phyloP scores from a whole-genome alignment of 2,113 vertebrate species.

The Dasyprocta punctata region DNA sequence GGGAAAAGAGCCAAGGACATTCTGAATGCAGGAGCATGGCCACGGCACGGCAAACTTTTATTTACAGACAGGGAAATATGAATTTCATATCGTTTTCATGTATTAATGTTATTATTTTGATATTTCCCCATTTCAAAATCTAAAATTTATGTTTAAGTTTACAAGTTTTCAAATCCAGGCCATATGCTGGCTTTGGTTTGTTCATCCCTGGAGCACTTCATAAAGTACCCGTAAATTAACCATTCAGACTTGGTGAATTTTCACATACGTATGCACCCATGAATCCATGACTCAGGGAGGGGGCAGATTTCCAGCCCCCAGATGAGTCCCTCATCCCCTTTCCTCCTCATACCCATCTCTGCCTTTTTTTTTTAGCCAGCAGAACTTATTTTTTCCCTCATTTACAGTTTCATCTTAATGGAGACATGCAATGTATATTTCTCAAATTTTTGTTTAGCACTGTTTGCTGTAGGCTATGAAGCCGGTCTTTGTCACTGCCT shows the following conservation, averaged over 20 bases:
- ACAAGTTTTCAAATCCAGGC: background rate
- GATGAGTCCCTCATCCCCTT: background rate
- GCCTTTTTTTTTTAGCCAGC: too few species aligned
- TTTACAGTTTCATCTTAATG: background rate
- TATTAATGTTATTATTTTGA: background rate
- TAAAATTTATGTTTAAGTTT: background rate
- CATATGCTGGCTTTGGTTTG: background rate
- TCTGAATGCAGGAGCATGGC: background rate
- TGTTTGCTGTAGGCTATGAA: background rate
- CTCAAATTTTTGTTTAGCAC: background rate
- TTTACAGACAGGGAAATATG: background rate
- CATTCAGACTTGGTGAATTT: background rate
- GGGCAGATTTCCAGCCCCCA: background rate
- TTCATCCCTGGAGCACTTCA: background rate
- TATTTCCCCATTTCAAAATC: background rate
- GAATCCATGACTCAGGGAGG: background rate
- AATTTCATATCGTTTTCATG: background rate
- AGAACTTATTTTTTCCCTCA: background rate
- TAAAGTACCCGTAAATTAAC: background rate
- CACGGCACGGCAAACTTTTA: background rate
- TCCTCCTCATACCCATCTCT: background rate
- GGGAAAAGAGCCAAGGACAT: background rate
- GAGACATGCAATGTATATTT: background rate
- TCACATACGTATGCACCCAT: accelerated
- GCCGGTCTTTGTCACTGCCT: background rate